Base-by-base conservation (phyloP, 1,140 invertebrate genomes). In the Sitobion miscanthi region DNA sequence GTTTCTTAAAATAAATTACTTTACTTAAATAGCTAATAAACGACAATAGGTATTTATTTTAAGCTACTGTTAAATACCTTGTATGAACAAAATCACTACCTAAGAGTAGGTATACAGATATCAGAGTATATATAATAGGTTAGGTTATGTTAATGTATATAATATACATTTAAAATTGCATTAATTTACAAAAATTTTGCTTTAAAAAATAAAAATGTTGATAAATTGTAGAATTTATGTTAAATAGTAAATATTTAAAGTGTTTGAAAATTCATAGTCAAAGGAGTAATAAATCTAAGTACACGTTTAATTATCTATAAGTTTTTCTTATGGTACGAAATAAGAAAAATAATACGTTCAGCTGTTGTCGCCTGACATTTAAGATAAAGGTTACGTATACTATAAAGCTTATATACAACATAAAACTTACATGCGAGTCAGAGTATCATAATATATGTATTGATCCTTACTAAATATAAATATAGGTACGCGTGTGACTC, bases 341-440 rank as follows among this genome's bases (percentile, higher is more conserved):
- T n/a, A 83, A 4, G 21, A 35, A 30, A 35, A 77, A 82, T 35
- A 91, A 82, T 82, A 82, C 47, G 14, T 52, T 91, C 23, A 49
- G n/a, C 91, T 92, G 25, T 83, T 92, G 77, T 85, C 17, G 47
- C 23, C 45, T 92, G 91, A 92, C 91, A 92, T 92, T 92, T 92
- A 82, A 92, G 47, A 92, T 83, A 92, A 92, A 92, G 91, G 91
- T 92, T 92, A 77, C n/a, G n/a, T 77, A 77, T 77, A 77, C 62
- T 14, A 77, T 77, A 92, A 52, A 83, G n/a, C 47, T 25, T 77
- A 88, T 92, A 82, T 92, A 77, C n/a, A 92, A 91, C n/a, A 57
- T 86, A 35, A 35, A 52, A 54, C 85, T 86, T 92, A 86, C 91
- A 93, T 20, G 47, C 23, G 35, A n/a, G 57, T 42, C 6, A 30